Evolutionary conservation across 2,888 invertebrate species (phyloP).

Genomic region (Ceriagrion tenellum): DNA sequence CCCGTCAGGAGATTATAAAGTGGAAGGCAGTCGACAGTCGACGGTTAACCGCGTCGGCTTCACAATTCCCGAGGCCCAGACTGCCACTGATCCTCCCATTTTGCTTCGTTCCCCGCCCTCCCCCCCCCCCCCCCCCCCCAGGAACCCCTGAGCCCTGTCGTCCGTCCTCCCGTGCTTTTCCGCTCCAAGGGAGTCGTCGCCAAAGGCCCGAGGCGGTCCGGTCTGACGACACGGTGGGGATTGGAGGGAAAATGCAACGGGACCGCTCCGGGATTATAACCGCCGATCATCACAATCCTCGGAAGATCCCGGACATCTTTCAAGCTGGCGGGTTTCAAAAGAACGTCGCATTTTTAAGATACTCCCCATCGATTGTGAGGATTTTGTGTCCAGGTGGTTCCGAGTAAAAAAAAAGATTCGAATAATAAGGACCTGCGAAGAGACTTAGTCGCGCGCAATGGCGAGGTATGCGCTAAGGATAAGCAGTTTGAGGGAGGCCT

Average conservation of each 20-base stretch:
- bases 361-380: neutral
- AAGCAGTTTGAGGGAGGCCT: neutral
- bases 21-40: neutral
- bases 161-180: neutral
- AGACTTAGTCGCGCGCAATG: neutral
- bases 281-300: neutral
- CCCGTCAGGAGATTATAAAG: neutral
- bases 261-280: neutral
- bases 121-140: too few species aligned
- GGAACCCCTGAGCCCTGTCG: neutral
- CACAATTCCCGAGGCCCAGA: neutral
- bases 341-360: neutral
- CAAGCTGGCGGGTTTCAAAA: neutral
- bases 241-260: neutral
- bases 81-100: neutral
- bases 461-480: neutral
- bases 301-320: neutral
- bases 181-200: constrained; percentile 8
- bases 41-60: neutral
- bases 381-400: neutral
- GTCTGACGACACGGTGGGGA: neutral
- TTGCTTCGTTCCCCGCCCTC: too few species aligned
- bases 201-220: neutral
- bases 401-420: neutral
- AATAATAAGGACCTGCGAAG: neutral